These are phyloP conservation scores for Priocnemis perturbator DNA, from an alignment of 2,888 invertebrate species.

Conservation along the genomic window DNA sequence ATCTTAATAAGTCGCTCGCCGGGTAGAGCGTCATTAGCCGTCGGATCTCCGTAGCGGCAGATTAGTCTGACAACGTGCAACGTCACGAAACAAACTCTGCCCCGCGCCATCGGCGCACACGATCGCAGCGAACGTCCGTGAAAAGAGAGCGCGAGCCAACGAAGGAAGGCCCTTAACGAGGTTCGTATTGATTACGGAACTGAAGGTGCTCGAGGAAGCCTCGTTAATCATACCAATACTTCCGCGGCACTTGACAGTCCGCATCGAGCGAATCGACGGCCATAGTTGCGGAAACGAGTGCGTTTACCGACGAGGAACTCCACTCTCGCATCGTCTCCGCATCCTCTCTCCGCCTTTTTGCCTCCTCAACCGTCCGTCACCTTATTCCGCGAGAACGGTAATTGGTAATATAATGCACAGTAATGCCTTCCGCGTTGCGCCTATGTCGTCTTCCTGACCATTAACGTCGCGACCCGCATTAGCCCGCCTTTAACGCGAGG, in stretches of 20 bases:
- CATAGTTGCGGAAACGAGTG: slow-evolving; percentile 3
- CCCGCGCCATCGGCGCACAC: neutral
- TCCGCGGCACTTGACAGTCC: slow-evolving; percentile 1
- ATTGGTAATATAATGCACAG: neutral
- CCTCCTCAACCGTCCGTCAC: too few species aligned
- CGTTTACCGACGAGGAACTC: neutral
- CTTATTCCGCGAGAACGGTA: neutral
- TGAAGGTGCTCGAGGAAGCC: slow-evolving; percentile 3
- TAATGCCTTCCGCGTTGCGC: too few species aligned
- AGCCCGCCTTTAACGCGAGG: too few species aligned
- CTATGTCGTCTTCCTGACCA: too few species aligned
- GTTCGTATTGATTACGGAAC: neutral
- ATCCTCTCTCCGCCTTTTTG: too few species aligned
- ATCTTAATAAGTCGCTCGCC: neutral
- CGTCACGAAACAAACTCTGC: slow-evolving; percentile 1
- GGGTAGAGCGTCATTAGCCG: neutral
- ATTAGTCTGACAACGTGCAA: neutral
- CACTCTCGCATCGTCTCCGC: too few species aligned
- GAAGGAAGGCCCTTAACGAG: slow-evolving; percentile 11
- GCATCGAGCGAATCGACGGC: neutral
- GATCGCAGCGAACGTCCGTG: neutral
- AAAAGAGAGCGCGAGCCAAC: neutral
- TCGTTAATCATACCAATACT: slow-evolving; percentile 8
- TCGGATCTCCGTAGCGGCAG: neutral
- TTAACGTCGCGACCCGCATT: too few species aligned